Percentiles rank a stretch among this genome's conserved stretches.
Evolutionary conservation across 2,113 vertebrate genomes (phyloP).

Genomic region (Coptodon rendalli): DNA sequence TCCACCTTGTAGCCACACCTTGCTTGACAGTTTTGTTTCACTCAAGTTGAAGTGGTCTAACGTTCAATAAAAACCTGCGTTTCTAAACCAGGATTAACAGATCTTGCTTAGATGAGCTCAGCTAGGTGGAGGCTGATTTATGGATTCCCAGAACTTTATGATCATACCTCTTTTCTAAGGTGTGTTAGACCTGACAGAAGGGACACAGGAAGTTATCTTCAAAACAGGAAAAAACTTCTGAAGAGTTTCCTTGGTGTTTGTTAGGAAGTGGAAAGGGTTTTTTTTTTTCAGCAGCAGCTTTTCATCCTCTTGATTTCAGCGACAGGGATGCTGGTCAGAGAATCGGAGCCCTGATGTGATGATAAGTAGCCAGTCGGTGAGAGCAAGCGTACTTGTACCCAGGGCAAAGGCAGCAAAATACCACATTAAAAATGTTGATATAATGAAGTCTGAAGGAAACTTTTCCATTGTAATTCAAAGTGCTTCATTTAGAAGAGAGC

Average conservation of each 20-base stretch:
- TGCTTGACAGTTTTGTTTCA: not conserved
- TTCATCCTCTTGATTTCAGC: not conserved
- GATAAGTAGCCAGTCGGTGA: not conserved
- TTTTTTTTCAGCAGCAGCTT: not conserved
- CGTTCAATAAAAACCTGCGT: accelerated
- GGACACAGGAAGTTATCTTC: not conserved
- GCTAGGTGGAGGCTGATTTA: not conserved
- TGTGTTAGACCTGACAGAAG: not conserved
- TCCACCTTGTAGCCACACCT: not conserved
- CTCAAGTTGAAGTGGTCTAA: not conserved
- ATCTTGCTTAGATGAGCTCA: not conserved
- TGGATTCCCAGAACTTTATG: not conserved
- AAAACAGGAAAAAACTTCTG: not conserved
- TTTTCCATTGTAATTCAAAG: slow-evolving; percentile 8
- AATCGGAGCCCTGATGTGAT: not conserved
- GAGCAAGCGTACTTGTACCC: not conserved
- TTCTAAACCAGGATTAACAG: not conserved
- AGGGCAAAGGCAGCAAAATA: not conserved
- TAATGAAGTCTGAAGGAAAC: not conserved
- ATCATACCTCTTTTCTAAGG: not conserved
- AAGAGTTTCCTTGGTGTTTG: not conserved
- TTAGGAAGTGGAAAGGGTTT: not conserved
- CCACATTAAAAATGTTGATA: not conserved
- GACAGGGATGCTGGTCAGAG: not conserved
- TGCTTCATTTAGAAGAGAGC: not conserved